These are phyloP conservation scores for Lasioglossum marginatum DNA, from an alignment of 2,888 invertebrate species.

Conservation along the genomic window DNA sequence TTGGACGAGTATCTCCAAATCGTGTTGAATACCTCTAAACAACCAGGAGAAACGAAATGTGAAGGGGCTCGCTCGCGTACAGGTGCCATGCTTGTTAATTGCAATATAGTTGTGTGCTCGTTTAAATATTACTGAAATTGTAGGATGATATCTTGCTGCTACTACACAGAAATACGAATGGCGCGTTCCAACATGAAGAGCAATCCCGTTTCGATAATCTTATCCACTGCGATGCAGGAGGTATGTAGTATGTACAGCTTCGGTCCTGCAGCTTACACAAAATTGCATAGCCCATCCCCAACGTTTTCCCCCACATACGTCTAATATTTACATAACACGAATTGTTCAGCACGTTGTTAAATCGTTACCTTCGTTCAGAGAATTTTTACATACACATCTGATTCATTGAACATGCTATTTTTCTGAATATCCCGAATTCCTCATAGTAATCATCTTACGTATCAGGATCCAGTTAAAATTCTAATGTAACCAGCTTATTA, in stretches of 20 bases:
- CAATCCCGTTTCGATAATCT: conserved; percentile 23
- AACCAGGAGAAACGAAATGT: conserved; percentile 8
- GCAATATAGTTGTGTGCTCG: background rate
- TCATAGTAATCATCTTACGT: conserved; percentile 12
- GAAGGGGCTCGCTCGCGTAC: conserved; percentile 12
- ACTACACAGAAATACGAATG: conserved; percentile 9
- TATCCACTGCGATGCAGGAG: conserved; percentile 22
- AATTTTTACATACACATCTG: background rate
- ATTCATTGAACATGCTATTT: background rate
- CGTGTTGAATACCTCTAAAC: conserved; percentile 4
- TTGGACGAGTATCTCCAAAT: conserved; percentile 17
- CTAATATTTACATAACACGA: conserved; percentile 10
- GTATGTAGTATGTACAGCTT: conserved; percentile 23
- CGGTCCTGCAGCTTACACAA: conserved; percentile 58
- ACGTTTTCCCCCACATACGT: conserved; percentile 10
- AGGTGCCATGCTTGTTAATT: conserved; percentile 20
- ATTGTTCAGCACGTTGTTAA: conserved; percentile 21
- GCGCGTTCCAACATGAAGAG: conserved; percentile 21
- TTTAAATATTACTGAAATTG: conserved; percentile 31
- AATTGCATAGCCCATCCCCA: conserved; percentile 31
- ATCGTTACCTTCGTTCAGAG: conserved; percentile 32
- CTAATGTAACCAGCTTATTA: conserved; percentile 1
- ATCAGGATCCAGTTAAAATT: conserved; percentile 29
- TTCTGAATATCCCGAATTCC: conserved; percentile 1
- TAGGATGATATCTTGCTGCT: conserved; percentile 3